Percentiles rank a stretch among this genome's conserved stretches.
phyloP scores from a whole-genome alignment of 2,113 vertebrate species.

The Redunca redunca region DNA sequence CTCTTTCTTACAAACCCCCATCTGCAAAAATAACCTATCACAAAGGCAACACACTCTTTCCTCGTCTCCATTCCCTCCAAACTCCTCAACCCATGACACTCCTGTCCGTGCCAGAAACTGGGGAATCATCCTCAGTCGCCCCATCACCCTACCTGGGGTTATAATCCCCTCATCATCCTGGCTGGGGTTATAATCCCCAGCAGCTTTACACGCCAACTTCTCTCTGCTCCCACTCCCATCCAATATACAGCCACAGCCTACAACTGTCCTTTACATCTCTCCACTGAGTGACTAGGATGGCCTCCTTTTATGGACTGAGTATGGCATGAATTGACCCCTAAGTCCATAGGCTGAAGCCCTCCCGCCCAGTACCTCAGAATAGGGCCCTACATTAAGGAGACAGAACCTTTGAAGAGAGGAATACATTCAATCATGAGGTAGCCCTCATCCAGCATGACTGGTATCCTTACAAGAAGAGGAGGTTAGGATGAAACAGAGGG shows the following conservation, averaged over 20 bases:
- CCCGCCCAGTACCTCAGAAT: not conserved
- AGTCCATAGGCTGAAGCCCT: not conserved
- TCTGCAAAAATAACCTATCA: fast-evolving
- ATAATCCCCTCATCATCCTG: not conserved
- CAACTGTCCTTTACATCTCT: not conserved
- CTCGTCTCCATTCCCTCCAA: not conserved
- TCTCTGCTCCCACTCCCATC: not conserved
- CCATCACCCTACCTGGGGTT: not conserved
- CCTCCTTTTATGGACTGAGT: too few species aligned
- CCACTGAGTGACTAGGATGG: not conserved
- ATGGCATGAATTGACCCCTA: not conserved
- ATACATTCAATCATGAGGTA: not conserved
- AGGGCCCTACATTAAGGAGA: not conserved
- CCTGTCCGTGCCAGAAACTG: not conserved
- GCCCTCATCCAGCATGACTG: not conserved
- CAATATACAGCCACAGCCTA: not conserved
- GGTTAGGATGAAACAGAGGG: not conserved
- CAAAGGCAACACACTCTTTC: not conserved
- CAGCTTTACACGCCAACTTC: too few species aligned
- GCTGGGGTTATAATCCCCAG: too few species aligned
- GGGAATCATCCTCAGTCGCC: not conserved
- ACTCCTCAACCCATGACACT: not conserved
- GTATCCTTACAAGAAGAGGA: not conserved
- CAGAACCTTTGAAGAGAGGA: not conserved
- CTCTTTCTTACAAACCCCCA: not conserved